phyloP scores from a whole-genome alignment of 2,113 vertebrate species.

The Odontophorus gujanensis region DNA sequence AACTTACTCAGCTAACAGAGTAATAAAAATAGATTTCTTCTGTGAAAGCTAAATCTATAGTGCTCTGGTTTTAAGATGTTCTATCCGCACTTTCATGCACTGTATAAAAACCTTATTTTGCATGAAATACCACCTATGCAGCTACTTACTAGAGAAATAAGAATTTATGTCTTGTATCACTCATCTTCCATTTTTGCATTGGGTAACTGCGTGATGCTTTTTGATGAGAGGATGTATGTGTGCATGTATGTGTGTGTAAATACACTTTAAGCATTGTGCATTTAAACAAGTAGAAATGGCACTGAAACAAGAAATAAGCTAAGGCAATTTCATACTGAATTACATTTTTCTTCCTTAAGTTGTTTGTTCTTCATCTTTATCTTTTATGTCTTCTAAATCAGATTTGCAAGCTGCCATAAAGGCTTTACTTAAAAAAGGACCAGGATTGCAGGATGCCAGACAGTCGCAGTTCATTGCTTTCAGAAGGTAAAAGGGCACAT shows the following conservation, averaged over 20 bases:
- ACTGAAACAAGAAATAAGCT: not conserved
- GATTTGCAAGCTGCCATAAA: slow-evolving; percentile 75
- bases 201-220: not conserved
- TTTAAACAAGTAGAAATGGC: not conserved
- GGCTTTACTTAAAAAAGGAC: slow-evolving; percentile 76
- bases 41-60: not conserved
- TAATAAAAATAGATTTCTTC: not conserved
- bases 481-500: slow-evolving; percentile 76
- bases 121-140: not conserved
- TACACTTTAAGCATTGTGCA: not conserved
- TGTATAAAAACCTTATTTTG: not conserved
- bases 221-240: not conserved
- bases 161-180: not conserved
- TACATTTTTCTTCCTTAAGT: not conserved
- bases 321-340: not conserved
- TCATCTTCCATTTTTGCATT: not conserved
- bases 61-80: not conserved
- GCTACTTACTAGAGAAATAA: not conserved
- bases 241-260: not conserved
- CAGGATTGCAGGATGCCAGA: slow-evolving; percentile 75
- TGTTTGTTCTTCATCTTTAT: not conserved
- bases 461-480: slow-evolving; percentile 89
- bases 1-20: not conserved
- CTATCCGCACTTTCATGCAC: not conserved
- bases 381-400: slow-evolving; percentile 61